Conservation (phyloP, 2,888 invertebrate species). For the Limnephilus auricula region DNA sequence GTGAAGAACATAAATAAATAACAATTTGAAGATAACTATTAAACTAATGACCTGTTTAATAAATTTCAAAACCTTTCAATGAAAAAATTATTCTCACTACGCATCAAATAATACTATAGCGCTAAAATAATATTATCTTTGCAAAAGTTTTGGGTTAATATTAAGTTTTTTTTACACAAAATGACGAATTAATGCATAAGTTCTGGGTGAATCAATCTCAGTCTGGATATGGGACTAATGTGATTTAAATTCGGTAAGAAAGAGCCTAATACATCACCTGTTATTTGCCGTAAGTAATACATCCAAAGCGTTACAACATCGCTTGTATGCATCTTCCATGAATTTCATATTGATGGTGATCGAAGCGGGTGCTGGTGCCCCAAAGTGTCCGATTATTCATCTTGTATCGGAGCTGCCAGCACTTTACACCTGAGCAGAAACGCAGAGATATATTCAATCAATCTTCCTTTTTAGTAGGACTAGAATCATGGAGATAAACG, state of each 20-base stretch:
- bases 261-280: not conserved
- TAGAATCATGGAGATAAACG: conserved; percentile 58
- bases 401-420: conserved; percentile 12
- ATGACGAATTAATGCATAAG: not conserved
- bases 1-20: no score
- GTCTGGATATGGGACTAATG: not conserved
- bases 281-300: not conserved
- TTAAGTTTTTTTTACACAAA: not conserved
- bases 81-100: no score
- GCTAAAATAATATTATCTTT: not conserved
- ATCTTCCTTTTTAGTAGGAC: conserved; percentile 59
- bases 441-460: conserved; percentile 49
- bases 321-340: not conserved
- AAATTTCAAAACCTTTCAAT: no score
- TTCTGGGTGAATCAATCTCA: not conserved
- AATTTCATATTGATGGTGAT: not conserved
- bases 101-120: no score
- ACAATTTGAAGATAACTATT: no score
- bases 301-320: not conserved
- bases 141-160: not conserved
- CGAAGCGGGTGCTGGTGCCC: not conserved
- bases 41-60: no score
- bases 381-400: conserved; percentile 44
- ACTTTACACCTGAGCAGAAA: conserved; percentile 11
- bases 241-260: not conserved